Evolutionary conservation across 2,113 vertebrate genomes (phyloP).

Genomic region (Phalacrocorax brasilianus): DNA sequence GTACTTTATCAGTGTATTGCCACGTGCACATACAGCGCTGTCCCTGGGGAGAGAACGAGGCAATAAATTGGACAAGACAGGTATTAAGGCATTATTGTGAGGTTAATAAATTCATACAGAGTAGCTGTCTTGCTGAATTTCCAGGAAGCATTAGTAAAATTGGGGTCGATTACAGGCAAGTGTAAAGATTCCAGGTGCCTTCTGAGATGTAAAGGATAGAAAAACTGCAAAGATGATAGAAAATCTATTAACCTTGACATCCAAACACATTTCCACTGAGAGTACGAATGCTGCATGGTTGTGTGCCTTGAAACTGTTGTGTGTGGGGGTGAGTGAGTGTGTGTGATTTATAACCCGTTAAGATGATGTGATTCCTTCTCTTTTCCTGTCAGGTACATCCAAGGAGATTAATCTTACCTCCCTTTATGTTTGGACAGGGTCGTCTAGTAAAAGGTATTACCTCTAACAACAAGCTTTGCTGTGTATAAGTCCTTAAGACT

Average conservation of each 20-base stretch:
- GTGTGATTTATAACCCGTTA: not conserved
- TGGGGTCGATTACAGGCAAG: not conserved
- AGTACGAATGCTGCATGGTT: rapidly evolving
- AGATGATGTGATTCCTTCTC: not conserved
- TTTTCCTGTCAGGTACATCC: not conserved
- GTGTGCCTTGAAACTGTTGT: not conserved
- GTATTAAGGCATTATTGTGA: not conserved
- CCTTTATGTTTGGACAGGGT: not conserved
- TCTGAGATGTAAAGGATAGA: not conserved
- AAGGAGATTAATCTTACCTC: not conserved
- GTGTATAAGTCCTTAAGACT: not conserved
- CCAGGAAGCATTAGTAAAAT: not conserved
- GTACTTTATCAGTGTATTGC: no score
- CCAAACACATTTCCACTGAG: not conserved
- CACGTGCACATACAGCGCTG: not conserved
- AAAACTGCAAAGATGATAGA: not conserved
- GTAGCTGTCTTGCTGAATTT: not conserved
- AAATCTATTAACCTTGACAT: not conserved
- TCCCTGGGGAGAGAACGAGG: not conserved
- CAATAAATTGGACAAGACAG: not conserved
- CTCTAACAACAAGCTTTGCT: not conserved
- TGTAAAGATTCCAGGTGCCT: not conserved
- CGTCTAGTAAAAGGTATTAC: not conserved
- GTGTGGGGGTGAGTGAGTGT: no score
- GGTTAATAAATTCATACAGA: not conserved